A percentile compares a stretch with the other conserved stretches of the same genome.
Conservation (phyloP, 1,140 invertebrate genomes). For the Halictus rubicundus region DNA sequence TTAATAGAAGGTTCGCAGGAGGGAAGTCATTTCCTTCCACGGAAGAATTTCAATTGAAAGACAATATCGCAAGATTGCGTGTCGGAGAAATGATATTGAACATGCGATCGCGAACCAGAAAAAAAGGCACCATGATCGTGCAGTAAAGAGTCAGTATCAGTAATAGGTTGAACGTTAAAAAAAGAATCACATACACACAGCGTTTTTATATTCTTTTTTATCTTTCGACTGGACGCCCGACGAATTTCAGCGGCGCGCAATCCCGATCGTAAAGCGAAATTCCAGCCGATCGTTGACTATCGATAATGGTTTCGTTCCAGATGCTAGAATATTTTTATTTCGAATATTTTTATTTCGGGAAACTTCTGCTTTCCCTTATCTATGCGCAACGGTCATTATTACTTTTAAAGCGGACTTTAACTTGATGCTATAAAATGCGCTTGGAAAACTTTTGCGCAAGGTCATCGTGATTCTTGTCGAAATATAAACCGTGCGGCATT, state of each 20-base stretch:
- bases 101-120: background rate
- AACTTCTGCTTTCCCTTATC: background rate
- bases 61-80: constrained; percentile 1
- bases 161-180: background rate
- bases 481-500: background rate
- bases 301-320: background rate
- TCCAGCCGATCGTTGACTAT: background rate
- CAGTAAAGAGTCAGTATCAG: background rate
- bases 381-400: background rate
- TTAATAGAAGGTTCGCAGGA: background rate
- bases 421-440: background rate
- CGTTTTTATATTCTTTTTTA: too few relatives aligned
- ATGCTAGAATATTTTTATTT: too few relatives aligned
- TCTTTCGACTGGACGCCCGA: too few relatives aligned
- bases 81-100: background rate
- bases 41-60: constrained; percentile 1
- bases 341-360: background rate
- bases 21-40: too few relatives aligned
- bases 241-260: too few relatives aligned
- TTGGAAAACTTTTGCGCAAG: background rate
- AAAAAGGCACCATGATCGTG: background rate
- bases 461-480: background rate
- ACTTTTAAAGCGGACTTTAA: background rate
- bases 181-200: too few relatives aligned
- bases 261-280: too few relatives aligned